Conservation (phyloP, 2,113 vertebrate genomes). For the Neolamprologus sp. region DNA sequence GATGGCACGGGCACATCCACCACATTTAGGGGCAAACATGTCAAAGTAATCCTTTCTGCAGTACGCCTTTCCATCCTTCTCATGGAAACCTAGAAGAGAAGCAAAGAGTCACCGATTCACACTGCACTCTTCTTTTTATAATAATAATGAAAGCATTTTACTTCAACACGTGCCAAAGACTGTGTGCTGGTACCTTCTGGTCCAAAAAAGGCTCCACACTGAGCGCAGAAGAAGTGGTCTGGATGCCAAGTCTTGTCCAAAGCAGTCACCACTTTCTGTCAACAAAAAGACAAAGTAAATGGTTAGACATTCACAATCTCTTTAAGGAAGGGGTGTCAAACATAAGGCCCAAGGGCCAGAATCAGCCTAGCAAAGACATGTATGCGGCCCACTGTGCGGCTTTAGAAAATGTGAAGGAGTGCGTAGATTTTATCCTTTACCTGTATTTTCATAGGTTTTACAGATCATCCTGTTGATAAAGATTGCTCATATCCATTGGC, state of each 20-base stretch:
- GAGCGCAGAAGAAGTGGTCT: slow-evolving; percentile 94
- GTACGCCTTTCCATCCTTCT: slow-evolving; percentile 93
- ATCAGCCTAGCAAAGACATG: not conserved
- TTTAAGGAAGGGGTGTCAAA: not conserved
- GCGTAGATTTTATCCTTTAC: not conserved
- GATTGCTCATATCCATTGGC: not conserved
- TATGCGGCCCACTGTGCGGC: not conserved
- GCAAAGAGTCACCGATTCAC: not conserved
- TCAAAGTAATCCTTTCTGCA: slow-evolving; percentile 96
- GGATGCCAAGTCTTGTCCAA: slow-evolving; percentile 96
- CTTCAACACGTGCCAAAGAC: not conserved
- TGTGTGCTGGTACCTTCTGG: slow-evolving; percentile 43
- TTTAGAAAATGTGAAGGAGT: not conserved
- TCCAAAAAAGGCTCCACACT: slow-evolving; percentile 74
- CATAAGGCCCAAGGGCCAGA: not conserved
- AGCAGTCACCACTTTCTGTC: slow-evolving; percentile 85
- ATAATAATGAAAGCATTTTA: not conserved
- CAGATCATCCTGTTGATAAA: not conserved
- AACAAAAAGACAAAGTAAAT: not conserved
- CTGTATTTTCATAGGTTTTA: not conserved
- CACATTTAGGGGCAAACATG: slow-evolving; percentile 96
- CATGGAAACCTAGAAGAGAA: slow-evolving; percentile 82
- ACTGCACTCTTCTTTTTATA: not conserved
- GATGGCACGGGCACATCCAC: slow-evolving; percentile 88
- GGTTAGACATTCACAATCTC: not conserved